Evolutionary conservation across 2,888 invertebrate genomes (phyloP).

Genomic region (Hymenopus coronatus): DNA sequence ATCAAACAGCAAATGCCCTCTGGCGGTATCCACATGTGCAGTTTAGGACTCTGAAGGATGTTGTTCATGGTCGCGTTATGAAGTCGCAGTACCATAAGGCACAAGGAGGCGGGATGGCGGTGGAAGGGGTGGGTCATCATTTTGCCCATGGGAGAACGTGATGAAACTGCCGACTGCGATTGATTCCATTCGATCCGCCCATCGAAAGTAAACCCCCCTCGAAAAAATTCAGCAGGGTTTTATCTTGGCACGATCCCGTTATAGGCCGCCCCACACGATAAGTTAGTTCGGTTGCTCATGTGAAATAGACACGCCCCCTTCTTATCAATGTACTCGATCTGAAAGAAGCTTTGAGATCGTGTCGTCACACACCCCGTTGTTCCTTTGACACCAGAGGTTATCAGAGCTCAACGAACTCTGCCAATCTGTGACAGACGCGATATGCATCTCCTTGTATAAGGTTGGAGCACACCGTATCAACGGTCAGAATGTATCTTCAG

Average conservation of each 20-base stretch:
- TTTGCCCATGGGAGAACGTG: background rate
- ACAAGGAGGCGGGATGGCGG: background rate
- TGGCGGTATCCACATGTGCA: background rate
- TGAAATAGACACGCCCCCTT: background rate
- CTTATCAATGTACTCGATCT: background rate
- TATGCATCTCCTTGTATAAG: background rate
- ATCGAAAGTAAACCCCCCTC: background rate
- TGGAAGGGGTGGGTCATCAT: background rate
- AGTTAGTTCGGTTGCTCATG: background rate
- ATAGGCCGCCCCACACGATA: background rate
- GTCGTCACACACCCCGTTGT: background rate
- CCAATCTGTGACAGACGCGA: background rate
- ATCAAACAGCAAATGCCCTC: no score
- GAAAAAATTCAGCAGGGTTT: background rate
- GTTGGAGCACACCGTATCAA: no score
- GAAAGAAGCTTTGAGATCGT: background rate
- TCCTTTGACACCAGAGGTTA: background rate
- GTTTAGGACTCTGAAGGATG: background rate
- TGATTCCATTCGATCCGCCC: background rate
- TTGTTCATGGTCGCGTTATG: background rate
- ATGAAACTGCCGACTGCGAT: background rate
- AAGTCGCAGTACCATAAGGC: background rate
- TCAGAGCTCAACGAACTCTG: background rate
- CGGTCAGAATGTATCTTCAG: no score
- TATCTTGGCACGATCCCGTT: background rate